Conservation (phyloP, 2,113 vertebrate genomes). For the Hepsetus odoe region DNA sequence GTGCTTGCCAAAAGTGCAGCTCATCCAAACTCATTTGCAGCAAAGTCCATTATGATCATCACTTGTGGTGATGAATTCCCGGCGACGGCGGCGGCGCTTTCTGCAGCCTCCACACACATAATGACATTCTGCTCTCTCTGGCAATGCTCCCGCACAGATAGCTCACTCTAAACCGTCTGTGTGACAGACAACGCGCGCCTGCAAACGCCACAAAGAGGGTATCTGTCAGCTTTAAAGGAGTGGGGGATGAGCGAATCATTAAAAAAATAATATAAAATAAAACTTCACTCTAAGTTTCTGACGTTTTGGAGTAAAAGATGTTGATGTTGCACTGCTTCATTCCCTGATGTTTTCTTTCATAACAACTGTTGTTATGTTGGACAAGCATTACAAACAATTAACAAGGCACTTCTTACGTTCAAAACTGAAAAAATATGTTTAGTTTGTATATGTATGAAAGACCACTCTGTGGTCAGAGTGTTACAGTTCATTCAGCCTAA, state of each 20-base stretch:
- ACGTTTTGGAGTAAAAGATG: not conserved
- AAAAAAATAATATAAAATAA: constrained; percentile 2
- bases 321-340: not conserved
- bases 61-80: constrained; percentile 87
- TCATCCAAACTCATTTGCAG: constrained; percentile 88
- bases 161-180: constrained; percentile 76
- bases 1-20: constrained; percentile 75
- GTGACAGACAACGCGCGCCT: constrained; percentile 64
- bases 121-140: constrained; percentile 93
- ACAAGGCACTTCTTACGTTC: too few relatives aligned
- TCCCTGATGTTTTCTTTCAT: not conserved
- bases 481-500: too few relatives aligned
- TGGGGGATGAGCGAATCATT: constrained; percentile 23
- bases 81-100: constrained; percentile 78
- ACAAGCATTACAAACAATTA: not conserved
- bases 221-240: constrained; percentile 39
- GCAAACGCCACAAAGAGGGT: constrained; percentile 42
- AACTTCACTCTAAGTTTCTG: not conserved
- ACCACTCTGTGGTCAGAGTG: too few relatives aligned
- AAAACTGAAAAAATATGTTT: too few relatives aligned
- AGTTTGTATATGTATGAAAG: too few relatives aligned
- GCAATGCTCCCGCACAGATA: constrained; percentile 74
- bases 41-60: constrained; percentile 86
- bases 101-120: constrained; percentile 80
- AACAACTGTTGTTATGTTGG: not conserved